These are phyloP conservation scores for Nemotelus nigrinus DNA, from an alignment of 2,888 invertebrate genomes.

Conservation along the genomic window DNA sequence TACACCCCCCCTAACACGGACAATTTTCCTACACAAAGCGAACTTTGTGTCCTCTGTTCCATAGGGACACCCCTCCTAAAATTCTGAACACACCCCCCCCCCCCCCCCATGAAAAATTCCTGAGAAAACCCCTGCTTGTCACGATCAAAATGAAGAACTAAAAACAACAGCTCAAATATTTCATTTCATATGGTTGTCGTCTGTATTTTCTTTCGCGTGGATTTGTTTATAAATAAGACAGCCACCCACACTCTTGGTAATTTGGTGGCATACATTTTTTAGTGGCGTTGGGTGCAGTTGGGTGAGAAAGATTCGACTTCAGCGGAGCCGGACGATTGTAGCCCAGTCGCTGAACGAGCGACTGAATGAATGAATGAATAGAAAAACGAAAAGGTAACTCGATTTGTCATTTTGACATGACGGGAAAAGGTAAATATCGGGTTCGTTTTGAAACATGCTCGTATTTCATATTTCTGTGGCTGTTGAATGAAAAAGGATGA, in stretches of 20 bases:
- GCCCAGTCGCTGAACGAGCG: neutral
- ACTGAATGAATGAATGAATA: constrained; percentile 2
- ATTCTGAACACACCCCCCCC: neutral
- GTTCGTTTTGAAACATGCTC: constrained; percentile 20
- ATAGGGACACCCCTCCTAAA: neutral
- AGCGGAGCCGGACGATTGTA: neutral
- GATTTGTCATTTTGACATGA: constrained; percentile 50
- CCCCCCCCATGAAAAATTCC: constrained; percentile 16
- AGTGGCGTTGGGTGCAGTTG: neutral
- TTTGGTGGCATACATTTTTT: constrained; percentile 20
- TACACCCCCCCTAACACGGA: too few species aligned
- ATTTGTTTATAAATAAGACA: constrained; percentile 18
- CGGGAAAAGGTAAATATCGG: constrained; percentile 47
- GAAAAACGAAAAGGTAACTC: constrained; percentile 39
- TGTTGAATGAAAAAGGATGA: constrained; percentile 21
- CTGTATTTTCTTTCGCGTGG: neutral
- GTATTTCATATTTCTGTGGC: constrained; percentile 18
- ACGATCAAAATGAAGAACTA: neutral
- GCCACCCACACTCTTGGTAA: constrained; percentile 20
- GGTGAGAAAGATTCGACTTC: neutral
- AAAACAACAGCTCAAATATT: constrained; percentile 15
- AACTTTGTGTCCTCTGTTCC: too few species aligned
- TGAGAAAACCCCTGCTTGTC: too few species aligned
- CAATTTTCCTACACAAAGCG: too few species aligned
- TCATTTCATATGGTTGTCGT: constrained; percentile 9